These are phyloP conservation scores for Leucoptera coffeella DNA, from an alignment of 2,888 invertebrate genomes.

Conservation along the genomic window DNA sequence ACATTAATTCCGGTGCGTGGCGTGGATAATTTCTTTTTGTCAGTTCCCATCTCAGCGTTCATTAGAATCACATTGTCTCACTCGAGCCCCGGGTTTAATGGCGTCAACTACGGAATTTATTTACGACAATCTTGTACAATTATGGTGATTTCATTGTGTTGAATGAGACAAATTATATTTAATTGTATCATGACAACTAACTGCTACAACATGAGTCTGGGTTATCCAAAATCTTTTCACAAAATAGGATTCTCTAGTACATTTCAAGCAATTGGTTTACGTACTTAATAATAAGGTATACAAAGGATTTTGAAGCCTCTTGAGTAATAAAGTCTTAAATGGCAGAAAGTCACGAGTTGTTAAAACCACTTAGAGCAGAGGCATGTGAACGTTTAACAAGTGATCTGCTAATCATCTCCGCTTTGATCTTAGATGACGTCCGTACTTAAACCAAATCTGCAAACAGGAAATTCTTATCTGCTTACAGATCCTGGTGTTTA, in stretches of 20 bases:
- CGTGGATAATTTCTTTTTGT: conserved; percentile 43
- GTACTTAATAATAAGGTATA: no score
- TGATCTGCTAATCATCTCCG: conserved; percentile 34
- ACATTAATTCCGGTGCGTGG: conserved; percentile 25
- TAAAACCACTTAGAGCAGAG: no score
- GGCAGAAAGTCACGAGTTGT: no score
- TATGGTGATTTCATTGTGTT: conserved; percentile 16
- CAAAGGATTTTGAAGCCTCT: no score
- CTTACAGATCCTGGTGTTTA: no score
- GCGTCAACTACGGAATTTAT: conserved; percentile 27
- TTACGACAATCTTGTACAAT: conserved; percentile 26
- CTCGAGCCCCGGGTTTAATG: conserved; percentile 27
- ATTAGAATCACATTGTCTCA: conserved; percentile 39
- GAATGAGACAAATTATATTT: no score
- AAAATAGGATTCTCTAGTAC: no score
- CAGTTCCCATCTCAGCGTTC: conserved; percentile 24
- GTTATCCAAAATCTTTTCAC: no score
- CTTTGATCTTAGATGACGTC: conserved; percentile 31
- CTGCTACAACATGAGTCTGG: no score
- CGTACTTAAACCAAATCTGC: conserved; percentile 37
- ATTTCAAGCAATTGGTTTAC: no score
- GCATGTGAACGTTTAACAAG: conserved; percentile 32
- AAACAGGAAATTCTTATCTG: conserved; percentile 31
- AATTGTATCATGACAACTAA: no score
- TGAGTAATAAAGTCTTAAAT: no score